These are phyloP conservation scores for Odocoileus hemionus DNA, from an alignment of 2,113 vertebrate species.

Conservation along the genomic window DNA sequence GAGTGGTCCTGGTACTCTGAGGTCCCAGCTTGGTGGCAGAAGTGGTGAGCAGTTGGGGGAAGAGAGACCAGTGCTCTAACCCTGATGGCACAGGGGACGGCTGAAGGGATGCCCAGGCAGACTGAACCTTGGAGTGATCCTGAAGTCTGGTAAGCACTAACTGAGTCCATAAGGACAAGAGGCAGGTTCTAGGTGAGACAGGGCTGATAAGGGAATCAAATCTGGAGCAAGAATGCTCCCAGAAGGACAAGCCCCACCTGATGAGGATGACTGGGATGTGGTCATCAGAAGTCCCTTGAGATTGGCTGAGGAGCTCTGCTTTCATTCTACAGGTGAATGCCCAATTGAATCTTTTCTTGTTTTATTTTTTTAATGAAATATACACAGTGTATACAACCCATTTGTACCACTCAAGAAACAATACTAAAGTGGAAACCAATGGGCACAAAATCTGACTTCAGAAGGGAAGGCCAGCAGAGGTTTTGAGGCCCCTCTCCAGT, in stretches of 20 bases:
- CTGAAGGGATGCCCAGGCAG: not conserved
- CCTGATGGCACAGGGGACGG: not conserved
- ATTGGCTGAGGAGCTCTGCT: not conserved
- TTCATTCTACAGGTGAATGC: not conserved
- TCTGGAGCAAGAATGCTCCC: not conserved
- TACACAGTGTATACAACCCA: not conserved
- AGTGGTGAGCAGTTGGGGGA: not conserved
- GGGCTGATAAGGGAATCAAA: too few species aligned
- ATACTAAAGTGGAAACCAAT: not conserved
- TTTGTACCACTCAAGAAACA: not conserved
- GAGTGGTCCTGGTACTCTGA: too few species aligned
- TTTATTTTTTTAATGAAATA: not conserved
- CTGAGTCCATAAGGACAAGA: not conserved
- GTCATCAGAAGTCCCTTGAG: rapidly evolving
- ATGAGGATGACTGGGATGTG: not conserved
- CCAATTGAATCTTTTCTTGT: not conserved
- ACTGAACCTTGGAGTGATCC: not conserved
- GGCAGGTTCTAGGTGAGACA: not conserved
- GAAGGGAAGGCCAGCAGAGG: not conserved
- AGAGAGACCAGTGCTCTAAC: not conserved
- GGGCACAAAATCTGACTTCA: not conserved
- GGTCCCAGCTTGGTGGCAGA: not conserved
- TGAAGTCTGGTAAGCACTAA: not conserved
- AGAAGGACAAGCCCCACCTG: too few species aligned
- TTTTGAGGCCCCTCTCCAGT: not conserved